phyloP scores from a whole-genome alignment of 2,113 vertebrate genomes.

The Bujurquina vittata region DNA sequence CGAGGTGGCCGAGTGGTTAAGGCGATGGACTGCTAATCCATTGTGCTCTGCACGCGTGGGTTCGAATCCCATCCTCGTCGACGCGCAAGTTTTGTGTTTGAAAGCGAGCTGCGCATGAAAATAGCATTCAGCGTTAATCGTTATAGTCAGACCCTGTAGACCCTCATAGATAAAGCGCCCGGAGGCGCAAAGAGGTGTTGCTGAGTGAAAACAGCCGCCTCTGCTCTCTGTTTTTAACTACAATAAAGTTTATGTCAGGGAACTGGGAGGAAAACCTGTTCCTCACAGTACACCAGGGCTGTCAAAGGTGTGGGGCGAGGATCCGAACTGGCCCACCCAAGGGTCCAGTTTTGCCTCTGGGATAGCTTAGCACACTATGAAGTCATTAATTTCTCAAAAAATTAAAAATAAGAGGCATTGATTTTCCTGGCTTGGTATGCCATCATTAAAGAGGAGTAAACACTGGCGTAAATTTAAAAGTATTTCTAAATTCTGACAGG shows the following conservation, averaged over 20 bases:
- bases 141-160: no score
- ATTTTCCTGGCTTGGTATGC: neutral
- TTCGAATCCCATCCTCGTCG: slow-evolving; percentile 83
- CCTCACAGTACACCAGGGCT: neutral
- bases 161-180: no score
- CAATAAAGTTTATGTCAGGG: neutral
- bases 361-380: neutral
- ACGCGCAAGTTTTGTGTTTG: no score
- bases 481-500: neutral
- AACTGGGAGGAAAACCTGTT: accelerated
- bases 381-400: no score
- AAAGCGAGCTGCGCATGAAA: no score
- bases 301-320: neutral
- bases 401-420: neutral
- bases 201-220: accelerated
- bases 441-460: accelerated
- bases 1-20: slow-evolving; percentile 83
- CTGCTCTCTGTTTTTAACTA: neutral
- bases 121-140: no score
- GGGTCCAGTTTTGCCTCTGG: neutral
- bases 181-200: no score
- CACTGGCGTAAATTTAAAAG: accelerated
- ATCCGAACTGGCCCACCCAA: accelerated
- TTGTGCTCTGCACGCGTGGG: slow-evolving; percentile 83
- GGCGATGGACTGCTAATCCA: slow-evolving; percentile 83